phyloP scores from a whole-genome alignment of 2,888 invertebrate genomes.

The Drosophila gaucha region DNA sequence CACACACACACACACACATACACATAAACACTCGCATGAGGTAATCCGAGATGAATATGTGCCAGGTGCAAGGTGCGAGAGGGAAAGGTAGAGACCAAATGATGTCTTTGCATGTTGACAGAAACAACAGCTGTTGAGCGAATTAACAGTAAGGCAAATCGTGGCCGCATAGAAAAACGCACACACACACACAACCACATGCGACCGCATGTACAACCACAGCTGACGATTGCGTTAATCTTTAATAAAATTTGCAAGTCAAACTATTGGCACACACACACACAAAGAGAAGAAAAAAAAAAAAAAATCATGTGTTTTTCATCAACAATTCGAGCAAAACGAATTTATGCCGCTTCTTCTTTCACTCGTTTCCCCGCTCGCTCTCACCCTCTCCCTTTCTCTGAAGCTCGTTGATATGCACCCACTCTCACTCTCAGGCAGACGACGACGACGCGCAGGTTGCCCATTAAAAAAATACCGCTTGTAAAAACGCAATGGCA shows the following conservation, averaged over 20 bases:
- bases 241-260: constrained; percentile 40
- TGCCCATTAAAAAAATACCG: constrained; percentile 64
- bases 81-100: neutral
- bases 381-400: constrained; percentile 5
- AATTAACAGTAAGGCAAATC: constrained; percentile 5
- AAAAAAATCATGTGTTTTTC: constrained; percentile 79
- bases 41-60: constrained; percentile 53
- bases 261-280: constrained; percentile 42
- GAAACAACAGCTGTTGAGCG: constrained; percentile 57
- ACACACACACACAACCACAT: neutral
- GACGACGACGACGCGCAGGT: constrained; percentile 53
- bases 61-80: constrained; percentile 13
- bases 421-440: constrained; percentile 46
- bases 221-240: constrained; percentile 48
- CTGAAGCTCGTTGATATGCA: constrained; percentile 10
- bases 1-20: constrained; percentile 9
- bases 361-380: constrained; percentile 1
- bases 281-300: constrained; percentile 39
- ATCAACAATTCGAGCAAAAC: constrained; percentile 59
- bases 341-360: constrained; percentile 22
- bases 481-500: constrained; percentile 60
- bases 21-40: constrained; percentile 43
- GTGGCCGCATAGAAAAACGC: constrained; percentile 14
- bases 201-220: constrained; percentile 11
- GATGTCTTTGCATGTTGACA: constrained; percentile 39